phyloP scores from a whole-genome alignment of 1,140 invertebrate species.

The Drosophila nebulosa region DNA sequence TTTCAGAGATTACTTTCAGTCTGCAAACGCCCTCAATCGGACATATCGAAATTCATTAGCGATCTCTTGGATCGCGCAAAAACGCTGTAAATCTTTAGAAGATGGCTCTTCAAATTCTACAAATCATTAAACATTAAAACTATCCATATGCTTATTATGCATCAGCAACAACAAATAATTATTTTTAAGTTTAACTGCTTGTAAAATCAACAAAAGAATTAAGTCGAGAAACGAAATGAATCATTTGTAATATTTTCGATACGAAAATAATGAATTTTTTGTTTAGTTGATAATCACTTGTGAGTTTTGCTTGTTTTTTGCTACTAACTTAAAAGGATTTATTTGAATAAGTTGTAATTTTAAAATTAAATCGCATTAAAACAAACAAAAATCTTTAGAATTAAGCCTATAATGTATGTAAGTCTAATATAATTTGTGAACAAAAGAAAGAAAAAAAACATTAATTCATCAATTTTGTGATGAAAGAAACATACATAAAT shows the following conservation, averaged over 20 bases:
- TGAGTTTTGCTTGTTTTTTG: constrained; percentile 14
- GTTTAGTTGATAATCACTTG: constrained; percentile 24
- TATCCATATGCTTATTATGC: constrained; percentile 48
- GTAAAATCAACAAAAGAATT: constrained; percentile 49
- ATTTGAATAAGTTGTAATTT: constrained; percentile 46
- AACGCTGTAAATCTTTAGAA: constrained; percentile 84
- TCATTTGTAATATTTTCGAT: constrained; percentile 18
- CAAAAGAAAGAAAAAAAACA: constrained; percentile 29
- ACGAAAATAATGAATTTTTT: constrained; percentile 22
- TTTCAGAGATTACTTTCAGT: constrained; percentile 88
- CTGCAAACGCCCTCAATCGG: constrained; percentile 91
- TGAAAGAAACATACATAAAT: constrained; percentile 28
- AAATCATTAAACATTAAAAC: constrained; percentile 49
- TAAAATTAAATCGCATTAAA: not conserved
- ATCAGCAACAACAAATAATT: constrained; percentile 54
- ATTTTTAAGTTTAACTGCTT: constrained; percentile 66
- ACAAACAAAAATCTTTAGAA: constrained; percentile 46
- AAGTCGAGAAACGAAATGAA: constrained; percentile 50
- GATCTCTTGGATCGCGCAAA: constrained; percentile 94
- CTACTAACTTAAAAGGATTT: constrained; percentile 48
- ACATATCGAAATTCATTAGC: constrained; percentile 95
- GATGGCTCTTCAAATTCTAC: constrained; percentile 16
- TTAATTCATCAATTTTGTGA: constrained; percentile 74
- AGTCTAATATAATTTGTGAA: not conserved
- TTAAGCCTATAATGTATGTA: constrained; percentile 45